phyloP scores from a whole-genome alignment of 2,888 invertebrate genomes.

The Listrodromus nycthemerus region DNA sequence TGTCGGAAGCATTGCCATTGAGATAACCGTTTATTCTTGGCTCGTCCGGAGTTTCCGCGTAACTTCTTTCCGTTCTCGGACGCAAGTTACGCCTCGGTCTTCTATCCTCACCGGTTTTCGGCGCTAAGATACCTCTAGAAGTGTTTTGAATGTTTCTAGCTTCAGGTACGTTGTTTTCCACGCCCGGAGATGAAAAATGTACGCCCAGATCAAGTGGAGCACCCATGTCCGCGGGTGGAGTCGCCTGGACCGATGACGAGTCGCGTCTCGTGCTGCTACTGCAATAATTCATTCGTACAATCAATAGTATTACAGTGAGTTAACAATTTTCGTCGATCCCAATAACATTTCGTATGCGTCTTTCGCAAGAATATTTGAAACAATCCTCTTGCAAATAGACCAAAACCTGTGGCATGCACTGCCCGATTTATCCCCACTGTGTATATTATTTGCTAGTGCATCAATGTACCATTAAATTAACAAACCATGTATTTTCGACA shows the following conservation, averaged over 20 bases:
- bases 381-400: background rate
- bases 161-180: constrained; percentile 81
- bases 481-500: background rate
- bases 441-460: no score
- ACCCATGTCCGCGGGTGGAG: constrained; percentile 72
- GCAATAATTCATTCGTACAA: constrained; percentile 53
- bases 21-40: constrained; percentile 85
- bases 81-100: constrained; percentile 89
- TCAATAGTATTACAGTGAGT: background rate
- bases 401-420: background rate
- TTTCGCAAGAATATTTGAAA: background rate
- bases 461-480: background rate
- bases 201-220: constrained; percentile 81
- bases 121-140: constrained; percentile 81
- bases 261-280: constrained; percentile 81
- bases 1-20: constrained; percentile 84
- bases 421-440: no score
- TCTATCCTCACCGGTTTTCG: constrained; percentile 82
- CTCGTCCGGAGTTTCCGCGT: constrained; percentile 93
- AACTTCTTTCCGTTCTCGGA: constrained; percentile 94
- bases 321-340: background rate
- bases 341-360: background rate
- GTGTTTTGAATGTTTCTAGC: constrained; percentile 83
- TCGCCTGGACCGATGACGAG: constrained; percentile 76
- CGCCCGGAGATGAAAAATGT: constrained; percentile 77